Evolutionary conservation across 2,113 vertebrate species (phyloP).

Genomic region (Capreolus pygargus): DNA sequence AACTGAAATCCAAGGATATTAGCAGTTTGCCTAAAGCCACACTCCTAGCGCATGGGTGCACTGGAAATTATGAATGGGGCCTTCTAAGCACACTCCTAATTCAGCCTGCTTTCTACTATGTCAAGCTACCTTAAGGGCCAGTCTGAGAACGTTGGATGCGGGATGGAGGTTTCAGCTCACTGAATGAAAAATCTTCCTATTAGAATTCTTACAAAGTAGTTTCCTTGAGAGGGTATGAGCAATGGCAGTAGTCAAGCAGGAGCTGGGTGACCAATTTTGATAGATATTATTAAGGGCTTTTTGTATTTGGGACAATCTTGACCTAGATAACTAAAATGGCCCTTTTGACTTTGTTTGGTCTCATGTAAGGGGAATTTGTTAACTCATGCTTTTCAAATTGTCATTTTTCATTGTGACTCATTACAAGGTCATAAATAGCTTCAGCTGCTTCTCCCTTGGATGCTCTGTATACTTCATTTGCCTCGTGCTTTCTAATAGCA

Average conservation of each 20-base stretch:
- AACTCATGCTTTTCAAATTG: neutral
- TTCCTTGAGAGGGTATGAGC: neutral
- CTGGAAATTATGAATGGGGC: neutral
- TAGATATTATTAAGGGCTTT: neutral
- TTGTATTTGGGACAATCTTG: neutral
- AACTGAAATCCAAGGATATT: neutral
- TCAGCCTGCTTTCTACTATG: neutral
- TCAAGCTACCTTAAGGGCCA: neutral
- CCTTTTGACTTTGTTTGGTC: neutral
- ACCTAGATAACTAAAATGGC: neutral
- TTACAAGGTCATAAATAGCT: neutral
- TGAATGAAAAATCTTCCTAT: neutral
- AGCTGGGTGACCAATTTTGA: neutral
- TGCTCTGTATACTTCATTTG: neutral
- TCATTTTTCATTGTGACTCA: neutral
- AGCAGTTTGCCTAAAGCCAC: neutral
- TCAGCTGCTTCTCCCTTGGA: neutral
- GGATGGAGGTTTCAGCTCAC: neutral
- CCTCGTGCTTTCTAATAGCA: neutral
- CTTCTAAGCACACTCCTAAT: neutral
- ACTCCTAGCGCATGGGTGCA: neutral
- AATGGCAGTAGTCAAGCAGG: neutral
- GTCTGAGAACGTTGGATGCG: neutral
- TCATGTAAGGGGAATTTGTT: neutral
- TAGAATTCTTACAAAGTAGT: neutral